Percentiles rank a stretch among this genome's conserved stretches.
phyloP scores from a whole-genome alignment of 2,113 vertebrate species.

The Lota lota region DNA sequence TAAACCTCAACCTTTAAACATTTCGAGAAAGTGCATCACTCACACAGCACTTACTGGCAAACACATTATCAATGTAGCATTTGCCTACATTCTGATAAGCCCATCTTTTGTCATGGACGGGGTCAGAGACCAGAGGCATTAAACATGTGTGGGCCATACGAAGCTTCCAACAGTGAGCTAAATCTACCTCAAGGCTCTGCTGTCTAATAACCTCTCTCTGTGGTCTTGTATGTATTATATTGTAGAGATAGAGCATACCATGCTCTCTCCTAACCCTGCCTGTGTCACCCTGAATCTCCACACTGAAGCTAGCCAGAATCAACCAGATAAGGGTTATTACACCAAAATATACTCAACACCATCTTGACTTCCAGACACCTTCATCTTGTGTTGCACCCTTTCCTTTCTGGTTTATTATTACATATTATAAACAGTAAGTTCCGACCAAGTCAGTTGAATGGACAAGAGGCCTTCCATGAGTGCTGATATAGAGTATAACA shows the following conservation, averaged over 20 bases:
- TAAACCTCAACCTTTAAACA: background rate
- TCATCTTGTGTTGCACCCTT: too few relatives aligned
- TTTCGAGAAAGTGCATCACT: background rate
- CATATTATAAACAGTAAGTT: too few relatives aligned
- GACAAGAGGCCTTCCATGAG: too few relatives aligned
- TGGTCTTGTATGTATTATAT: constrained; percentile 14
- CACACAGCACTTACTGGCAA: too few relatives aligned
- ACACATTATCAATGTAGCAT: background rate
- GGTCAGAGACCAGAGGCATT: constrained; percentile 38
- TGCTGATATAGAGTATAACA: too few relatives aligned
- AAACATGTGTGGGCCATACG: background rate
- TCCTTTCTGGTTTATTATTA: too few relatives aligned
- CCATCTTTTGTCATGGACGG: constrained; percentile 28
- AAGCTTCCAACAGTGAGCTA: background rate
- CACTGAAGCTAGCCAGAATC: background rate
- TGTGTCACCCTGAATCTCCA: constrained; percentile 19
- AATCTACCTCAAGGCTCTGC: constrained; percentile 14
- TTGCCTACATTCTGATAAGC: constrained; percentile 28
- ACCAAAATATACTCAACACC: too few relatives aligned
- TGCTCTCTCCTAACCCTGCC: background rate
- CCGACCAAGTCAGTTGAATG: too few relatives aligned
- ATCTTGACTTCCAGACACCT: too few relatives aligned
- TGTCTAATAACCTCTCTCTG: constrained; percentile 9
- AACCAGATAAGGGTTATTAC: too few relatives aligned
- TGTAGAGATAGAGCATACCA: constrained; percentile 18